A percentile compares a stretch with the other conserved stretches of the same genome.
Conservation (phyloP, 2,113 vertebrate species). For the Pterophyllum scalare region DNA sequence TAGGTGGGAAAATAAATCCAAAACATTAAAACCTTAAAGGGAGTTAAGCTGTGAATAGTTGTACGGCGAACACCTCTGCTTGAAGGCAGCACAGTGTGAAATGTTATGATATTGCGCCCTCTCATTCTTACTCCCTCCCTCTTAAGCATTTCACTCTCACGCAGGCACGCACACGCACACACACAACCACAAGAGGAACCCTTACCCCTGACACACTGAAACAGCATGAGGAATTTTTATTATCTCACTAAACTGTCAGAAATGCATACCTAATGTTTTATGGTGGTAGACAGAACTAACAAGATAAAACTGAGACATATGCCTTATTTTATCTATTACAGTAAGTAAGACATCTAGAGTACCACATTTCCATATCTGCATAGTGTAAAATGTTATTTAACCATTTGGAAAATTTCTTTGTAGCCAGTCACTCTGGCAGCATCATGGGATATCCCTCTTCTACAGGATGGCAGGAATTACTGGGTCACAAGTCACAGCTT, state of each 20-base stretch:
- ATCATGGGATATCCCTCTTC: conserved; percentile 23
- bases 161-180: background rate
- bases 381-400: background rate
- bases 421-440: background rate
- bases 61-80: background rate
- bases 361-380: background rate
- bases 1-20: background rate
- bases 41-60: background rate
- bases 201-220: conserved; percentile 17
- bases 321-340: background rate
- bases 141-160: conserved; percentile 23
- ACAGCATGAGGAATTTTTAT: background rate
- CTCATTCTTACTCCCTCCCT: conserved; percentile 11
- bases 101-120: conserved; percentile 15
- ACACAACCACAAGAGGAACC: background rate
- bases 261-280: background rate
- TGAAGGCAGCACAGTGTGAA: background rate
- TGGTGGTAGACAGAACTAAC: background rate
- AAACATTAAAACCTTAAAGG: no score
- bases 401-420: background rate
- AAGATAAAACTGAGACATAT: background rate
- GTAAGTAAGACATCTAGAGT: background rate
- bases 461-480: conserved; percentile 10
- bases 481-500: conserved; percentile 39
- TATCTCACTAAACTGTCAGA: background rate